phyloP scores from a whole-genome alignment of 2,888 invertebrate genomes.

The Crepidodera aurea region DNA sequence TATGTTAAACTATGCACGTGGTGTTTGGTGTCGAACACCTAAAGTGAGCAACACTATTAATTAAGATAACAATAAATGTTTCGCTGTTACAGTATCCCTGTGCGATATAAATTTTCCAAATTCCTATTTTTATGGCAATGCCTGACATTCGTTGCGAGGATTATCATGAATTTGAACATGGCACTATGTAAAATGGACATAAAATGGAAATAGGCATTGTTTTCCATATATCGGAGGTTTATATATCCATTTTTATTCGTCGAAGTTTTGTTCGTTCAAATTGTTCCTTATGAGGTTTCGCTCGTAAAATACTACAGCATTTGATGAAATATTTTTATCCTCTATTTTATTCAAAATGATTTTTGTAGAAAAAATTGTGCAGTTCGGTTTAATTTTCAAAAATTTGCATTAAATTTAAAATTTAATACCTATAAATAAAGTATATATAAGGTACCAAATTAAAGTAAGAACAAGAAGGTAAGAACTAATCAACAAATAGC shows the following conservation, averaged over 20 bases:
- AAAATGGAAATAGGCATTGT: constrained; percentile 26
- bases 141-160: constrained; percentile 32
- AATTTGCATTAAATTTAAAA: too few species aligned
- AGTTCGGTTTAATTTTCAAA: too few species aligned
- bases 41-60: constrained; percentile 39
- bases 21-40: constrained; percentile 33
- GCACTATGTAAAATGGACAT: constrained; percentile 25
- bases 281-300: constrained; percentile 13
- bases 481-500: too few species aligned
- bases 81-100: constrained; percentile 26
- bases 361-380: not conserved
- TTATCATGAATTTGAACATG: constrained; percentile 31
- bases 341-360: not conserved
- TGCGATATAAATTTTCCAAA: constrained; percentile 37
- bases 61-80: constrained; percentile 40
- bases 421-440: too few species aligned
- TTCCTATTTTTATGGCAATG: constrained; percentile 36
- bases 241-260: constrained; percentile 19
- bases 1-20: constrained; percentile 32
- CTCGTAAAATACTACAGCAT: not conserved
- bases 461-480: too few species aligned
- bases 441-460: too few species aligned
- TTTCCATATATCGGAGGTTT: constrained; percentile 21
- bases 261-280: constrained; percentile 6
- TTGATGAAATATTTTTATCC: constrained; percentile 1